Evolutionary conservation across 2,113 vertebrate species (phyloP).

Genomic region (Alouatta palliata): DNA sequence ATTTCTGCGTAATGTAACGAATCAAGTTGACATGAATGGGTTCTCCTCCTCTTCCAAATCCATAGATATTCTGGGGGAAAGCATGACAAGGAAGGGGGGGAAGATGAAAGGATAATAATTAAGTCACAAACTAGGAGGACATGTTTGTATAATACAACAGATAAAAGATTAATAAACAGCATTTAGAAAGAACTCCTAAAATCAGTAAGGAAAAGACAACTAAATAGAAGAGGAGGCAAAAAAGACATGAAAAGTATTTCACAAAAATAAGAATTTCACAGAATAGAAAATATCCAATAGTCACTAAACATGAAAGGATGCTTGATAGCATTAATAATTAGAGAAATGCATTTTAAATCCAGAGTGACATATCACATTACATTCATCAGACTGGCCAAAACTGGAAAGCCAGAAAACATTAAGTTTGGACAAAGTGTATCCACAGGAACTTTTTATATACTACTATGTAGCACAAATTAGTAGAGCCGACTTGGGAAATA

Average conservation of each 20-base stretch:
- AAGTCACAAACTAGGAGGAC: not conserved
- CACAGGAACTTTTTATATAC: not conserved
- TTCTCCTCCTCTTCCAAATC: not conserved
- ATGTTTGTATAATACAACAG: not conserved
- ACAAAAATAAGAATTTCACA: not conserved
- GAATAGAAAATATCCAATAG: not conserved
- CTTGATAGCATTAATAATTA: not conserved
- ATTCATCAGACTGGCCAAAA: not conserved
- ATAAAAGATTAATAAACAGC: not conserved
- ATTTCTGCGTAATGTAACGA: not conserved
- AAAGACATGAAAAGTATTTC: not conserved
- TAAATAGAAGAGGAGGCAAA: not conserved
- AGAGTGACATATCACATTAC: not conserved
- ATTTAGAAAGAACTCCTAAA: slow-evolving; percentile 1
- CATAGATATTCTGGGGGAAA: not conserved
- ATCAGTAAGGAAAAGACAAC: not conserved
- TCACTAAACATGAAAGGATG: not conserved
- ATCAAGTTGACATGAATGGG: not conserved
- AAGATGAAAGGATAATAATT: not conserved
- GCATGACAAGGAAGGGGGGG: not conserved
- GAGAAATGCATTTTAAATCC: not conserved
- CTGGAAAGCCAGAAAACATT: not conserved
- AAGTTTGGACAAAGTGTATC: not conserved
- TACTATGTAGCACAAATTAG: not conserved
- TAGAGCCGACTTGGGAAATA: not conserved